Percentiles rank a stretch among this genome's conserved stretches.
Conservation (phyloP, 2,113 vertebrate species). For the Spermophilus dauricus region DNA sequence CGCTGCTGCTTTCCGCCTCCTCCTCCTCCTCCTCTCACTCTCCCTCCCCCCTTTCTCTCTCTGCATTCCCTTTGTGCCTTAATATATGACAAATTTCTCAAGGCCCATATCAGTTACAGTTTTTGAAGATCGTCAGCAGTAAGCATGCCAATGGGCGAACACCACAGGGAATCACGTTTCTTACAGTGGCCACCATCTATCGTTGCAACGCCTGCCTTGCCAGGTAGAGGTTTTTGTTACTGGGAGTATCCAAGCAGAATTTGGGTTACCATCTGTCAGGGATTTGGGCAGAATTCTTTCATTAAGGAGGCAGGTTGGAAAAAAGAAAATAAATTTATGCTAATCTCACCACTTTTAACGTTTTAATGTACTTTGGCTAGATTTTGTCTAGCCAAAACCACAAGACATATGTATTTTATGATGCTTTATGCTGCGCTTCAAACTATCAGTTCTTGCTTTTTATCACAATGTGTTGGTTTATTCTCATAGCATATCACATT, state of each 20-base stretch:
- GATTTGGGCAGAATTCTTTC: slow-evolving; percentile 61
- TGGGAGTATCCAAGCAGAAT: slow-evolving; percentile 74
- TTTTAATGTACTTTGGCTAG: background rate
- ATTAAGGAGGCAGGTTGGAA: slow-evolving; percentile 47
- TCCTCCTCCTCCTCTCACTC: no score
- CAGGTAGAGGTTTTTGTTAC: slow-evolving; percentile 75
- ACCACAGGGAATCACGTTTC: background rate
- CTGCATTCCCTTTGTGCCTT: background rate
- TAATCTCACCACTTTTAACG: slow-evolving; percentile 20
- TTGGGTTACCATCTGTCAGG: slow-evolving; percentile 82
- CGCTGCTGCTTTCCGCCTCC: no score
- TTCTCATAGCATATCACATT: background rate
- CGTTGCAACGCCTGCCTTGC: background rate
- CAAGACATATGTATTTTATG: background rate
- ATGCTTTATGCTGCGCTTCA: slow-evolving; percentile 1
- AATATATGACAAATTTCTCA: background rate
- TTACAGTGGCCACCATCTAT: background rate
- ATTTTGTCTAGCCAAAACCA: slow-evolving; percentile 5
- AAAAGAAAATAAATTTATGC: slow-evolving; percentile 40
- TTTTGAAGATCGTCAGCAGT: background rate
- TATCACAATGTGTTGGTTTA: slow-evolving; percentile 40
- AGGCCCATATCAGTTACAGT: background rate
- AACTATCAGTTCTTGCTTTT: background rate
- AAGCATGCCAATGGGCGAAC: background rate
- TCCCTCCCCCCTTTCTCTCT: background rate